Conservation (phyloP, 2,888 invertebrate genomes). For the Acheta domesticus region DNA sequence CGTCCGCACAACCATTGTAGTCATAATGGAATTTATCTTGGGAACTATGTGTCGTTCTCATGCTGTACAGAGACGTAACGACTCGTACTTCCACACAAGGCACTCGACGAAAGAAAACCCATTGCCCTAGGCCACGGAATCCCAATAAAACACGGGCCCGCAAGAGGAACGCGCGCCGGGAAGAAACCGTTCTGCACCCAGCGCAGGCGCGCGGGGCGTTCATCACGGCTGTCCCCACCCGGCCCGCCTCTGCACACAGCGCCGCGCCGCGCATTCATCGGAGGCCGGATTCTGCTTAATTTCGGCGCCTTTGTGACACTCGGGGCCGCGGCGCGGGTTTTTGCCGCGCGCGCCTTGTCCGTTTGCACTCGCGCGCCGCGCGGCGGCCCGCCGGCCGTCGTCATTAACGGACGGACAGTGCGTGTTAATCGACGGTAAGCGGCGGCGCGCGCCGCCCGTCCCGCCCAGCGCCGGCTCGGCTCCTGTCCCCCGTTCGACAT, state of each 20-base stretch:
- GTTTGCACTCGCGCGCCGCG: neutral
- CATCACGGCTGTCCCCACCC: neutral
- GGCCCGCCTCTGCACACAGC: neutral
- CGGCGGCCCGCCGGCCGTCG: neutral
- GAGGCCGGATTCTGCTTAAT: constrained; percentile 18
- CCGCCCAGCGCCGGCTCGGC: neutral
- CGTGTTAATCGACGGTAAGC: neutral
- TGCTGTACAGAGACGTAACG: too few species aligned
- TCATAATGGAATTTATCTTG: too few species aligned
- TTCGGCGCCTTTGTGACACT: neutral
- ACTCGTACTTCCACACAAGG: too few species aligned
- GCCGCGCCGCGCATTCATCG: neutral
- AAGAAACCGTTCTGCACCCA: neutral
- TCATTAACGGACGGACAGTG: neutral
- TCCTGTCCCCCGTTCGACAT: neutral
- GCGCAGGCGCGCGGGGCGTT: neutral
- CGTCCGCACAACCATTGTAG: too few species aligned
- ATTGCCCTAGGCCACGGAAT: too few species aligned
- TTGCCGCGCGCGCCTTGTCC: neutral
- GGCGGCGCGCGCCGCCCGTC: neutral
- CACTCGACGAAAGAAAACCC: too few species aligned
- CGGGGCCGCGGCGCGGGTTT: neutral
- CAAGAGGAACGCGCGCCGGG: neutral
- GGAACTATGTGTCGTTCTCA: too few species aligned
- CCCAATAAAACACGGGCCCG: too few species aligned